Percentiles rank a stretch among this genome's conserved stretches.
These are phyloP conservation scores for Gymnodraco acuticeps DNA, from an alignment of 2,797 vertebrate species.

Conservation along the genomic window DNA sequence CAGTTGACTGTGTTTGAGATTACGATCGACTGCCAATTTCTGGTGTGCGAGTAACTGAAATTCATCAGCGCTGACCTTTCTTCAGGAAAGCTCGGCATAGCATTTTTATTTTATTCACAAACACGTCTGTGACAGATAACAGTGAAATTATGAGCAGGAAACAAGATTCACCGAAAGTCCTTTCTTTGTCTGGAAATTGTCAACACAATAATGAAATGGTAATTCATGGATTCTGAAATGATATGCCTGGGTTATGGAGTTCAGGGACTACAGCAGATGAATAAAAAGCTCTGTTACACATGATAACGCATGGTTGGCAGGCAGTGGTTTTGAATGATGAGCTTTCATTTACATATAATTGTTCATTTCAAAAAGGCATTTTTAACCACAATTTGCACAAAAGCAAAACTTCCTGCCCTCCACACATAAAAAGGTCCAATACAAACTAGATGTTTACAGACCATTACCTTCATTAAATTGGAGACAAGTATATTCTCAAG, in stretches of 20 bases:
- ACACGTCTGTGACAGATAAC: conserved; percentile 57
- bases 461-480: neutral
- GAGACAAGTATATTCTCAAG: neutral
- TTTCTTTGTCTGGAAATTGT: conserved; percentile 2
- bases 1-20: conserved; percentile 43
- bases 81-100: neutral
- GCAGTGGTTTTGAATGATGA: neutral
- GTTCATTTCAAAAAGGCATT: neutral
- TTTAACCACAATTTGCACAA: neutral
- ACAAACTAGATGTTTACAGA: neutral
- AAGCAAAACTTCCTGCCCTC: neutral
- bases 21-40: conserved; percentile 38
- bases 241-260: conserved; percentile 27
- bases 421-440: conserved; percentile 14
- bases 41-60: conserved; percentile 43
- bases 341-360: conserved; percentile 7
- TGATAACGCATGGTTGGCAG: neutral
- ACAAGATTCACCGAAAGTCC: neutral
- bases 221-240: conserved; percentile 21
- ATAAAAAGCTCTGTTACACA: conserved; percentile 6
- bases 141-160: conserved; percentile 16
- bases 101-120: conserved; percentile 49
- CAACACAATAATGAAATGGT: conserved; percentile 46
- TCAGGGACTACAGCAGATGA: conserved; percentile 13
- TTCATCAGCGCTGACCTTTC: conserved; percentile 61